Evolutionary conservation across 2,888 invertebrate species (phyloP).

Genomic region (Calliopum simillimum): DNA sequence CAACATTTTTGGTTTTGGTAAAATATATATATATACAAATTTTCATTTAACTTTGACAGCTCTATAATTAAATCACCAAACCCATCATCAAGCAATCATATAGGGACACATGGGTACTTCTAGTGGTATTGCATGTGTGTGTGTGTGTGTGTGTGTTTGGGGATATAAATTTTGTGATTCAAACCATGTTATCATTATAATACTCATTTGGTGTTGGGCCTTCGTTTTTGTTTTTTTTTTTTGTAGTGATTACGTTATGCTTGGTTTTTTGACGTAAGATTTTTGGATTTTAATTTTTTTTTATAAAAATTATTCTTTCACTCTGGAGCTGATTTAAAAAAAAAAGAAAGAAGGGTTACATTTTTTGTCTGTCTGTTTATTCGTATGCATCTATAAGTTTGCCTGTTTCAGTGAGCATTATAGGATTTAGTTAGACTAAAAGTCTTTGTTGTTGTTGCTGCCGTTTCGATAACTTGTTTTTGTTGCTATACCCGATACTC

Average conservation of each 20-base stretch:
- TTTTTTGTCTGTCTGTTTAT: conserved; percentile 20
- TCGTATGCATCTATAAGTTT: not conserved
- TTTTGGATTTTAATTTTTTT: conserved; percentile 22
- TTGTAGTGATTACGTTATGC: conserved; percentile 27
- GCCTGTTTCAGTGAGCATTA: conserved; percentile 36
- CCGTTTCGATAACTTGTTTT: conserved; percentile 12
- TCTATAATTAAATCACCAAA: conserved; percentile 66
- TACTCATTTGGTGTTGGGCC: conserved; percentile 47
- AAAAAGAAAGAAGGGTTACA: not conserved
- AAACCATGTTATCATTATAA: conserved; percentile 67
- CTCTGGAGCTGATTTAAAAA: not conserved
- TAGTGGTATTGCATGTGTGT: conserved; percentile 42
- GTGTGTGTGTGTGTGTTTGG: conserved; percentile 47
- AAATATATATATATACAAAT: conserved; percentile 11
- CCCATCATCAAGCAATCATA: conserved; percentile 58
- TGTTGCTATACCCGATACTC: conserved; percentile 1
- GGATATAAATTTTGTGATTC: conserved; percentile 67
- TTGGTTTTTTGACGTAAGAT: conserved; percentile 14
- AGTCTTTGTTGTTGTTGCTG: not conserved
- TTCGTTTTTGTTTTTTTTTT: conserved; percentile 6
- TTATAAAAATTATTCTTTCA: conserved; percentile 25
- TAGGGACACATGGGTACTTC: conserved; percentile 16
- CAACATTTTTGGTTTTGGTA: too few species aligned
- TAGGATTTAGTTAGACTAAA: conserved; percentile 38
- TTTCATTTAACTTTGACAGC: conserved; percentile 65